Evolutionary conservation across 2,888 invertebrate genomes (phyloP).

Genomic region (Plusia festucae): DNA sequence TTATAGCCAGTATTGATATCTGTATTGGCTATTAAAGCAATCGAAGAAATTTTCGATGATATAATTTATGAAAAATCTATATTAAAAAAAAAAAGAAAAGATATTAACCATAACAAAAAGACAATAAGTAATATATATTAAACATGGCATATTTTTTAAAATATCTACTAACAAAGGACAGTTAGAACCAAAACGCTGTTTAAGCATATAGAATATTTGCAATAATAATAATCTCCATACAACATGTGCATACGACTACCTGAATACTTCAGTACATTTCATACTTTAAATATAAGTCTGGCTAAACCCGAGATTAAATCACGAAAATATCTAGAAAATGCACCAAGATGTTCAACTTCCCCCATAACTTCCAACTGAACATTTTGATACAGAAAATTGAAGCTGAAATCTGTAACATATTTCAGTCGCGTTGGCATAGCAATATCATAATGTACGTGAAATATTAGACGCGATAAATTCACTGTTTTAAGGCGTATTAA

Average conservation of each 20-base stretch:
- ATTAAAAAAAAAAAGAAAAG: no score
- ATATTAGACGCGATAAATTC: slow-evolving; percentile 45
- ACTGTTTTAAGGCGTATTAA: slow-evolving; percentile 46
- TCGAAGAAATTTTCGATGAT: not conserved
- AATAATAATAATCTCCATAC: not conserved
- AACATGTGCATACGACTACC: not conserved
- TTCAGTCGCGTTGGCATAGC: slow-evolving; percentile 31
- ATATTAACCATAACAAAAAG: no score
- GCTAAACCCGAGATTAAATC: slow-evolving; percentile 3
- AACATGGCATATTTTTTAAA: no score
- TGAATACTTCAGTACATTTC: not conserved
- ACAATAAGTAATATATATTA: no score
- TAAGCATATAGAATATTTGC: no score
- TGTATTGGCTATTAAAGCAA: no score
- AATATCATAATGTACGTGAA: slow-evolving; percentile 41
- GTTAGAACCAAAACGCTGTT: no score
- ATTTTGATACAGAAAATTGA: slow-evolving; percentile 44
- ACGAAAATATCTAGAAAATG: slow-evolving; percentile 30
- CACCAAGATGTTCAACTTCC: slow-evolving; percentile 5
- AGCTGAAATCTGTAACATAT: slow-evolving; percentile 46
- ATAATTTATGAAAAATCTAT: no score
- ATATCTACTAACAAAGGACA: no score
- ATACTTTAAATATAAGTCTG: not conserved
- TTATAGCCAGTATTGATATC: no score
- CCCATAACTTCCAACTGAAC: slow-evolving; percentile 36